Evolutionary conservation across 2,113 vertebrate species (phyloP), one percentile per base, ranked within the genome.

Genomic region (Colinus virginianus): DNA sequence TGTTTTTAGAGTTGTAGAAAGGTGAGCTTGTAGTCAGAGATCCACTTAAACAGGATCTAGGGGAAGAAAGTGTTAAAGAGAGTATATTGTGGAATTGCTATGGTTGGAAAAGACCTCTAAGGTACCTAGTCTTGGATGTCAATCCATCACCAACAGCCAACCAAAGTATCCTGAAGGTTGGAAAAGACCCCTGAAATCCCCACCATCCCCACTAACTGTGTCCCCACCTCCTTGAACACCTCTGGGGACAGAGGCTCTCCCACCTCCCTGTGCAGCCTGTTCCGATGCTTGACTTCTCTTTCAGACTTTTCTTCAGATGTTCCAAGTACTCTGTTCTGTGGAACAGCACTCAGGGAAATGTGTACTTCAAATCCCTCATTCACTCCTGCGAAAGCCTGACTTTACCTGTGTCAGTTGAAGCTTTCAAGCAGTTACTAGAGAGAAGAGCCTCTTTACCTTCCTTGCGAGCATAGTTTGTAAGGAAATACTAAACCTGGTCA

Each of bases 241-340:
- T 11, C 21, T 48, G 21, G 19, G 48, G 48, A 22, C 11, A 23
- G 11, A 23, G 51, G 16, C 51, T 53, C 49, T 28, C 13, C 51
- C 51, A 53, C 26, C 51, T 53, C 51, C 26, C 51, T 53, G 51
- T 26, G 51, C 51, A 28, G 51, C 25, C 51, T 53, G 8, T 53
- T 53, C 51, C 26, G 28, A 28, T 53, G 51, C 51, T 26, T 28
- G 51, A 16, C 26, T 53, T 53, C 26, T 28, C 51, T 53, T 53
- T 53, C 8, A 26, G 51, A 78, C 19, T 74, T 23, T 74, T 23
- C 67, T 61, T 56, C 38, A 58, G 36, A 11, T 83, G 49, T 66
- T 68, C 63, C 59, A 25, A 0, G 45, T 32, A 0, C 49, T 51
- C 49, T 0, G 0, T 36, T 80, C 53, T 12, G 40, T 32, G 51